A percentile compares a stretch with the other conserved stretches of the same genome.
Evolutionary conservation across 2,797 vertebrate species (phyloP).

Genomic region (Intellagama lesueurii): DNA sequence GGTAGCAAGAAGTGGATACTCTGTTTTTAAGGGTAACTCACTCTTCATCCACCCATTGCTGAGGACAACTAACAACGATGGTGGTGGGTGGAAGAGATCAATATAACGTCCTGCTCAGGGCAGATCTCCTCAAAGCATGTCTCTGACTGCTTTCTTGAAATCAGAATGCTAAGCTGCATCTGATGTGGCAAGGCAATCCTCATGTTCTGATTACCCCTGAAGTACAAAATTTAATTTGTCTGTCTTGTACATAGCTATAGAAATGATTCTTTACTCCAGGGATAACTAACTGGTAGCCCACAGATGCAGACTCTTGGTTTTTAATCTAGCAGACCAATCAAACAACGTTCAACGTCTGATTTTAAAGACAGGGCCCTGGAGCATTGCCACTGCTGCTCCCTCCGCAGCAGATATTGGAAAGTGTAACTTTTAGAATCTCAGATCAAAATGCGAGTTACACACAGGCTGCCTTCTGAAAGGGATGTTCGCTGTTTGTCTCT

Average conservation of each 20-base stretch:
- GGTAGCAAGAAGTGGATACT: neutral
- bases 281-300: neutral
- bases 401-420: no score
- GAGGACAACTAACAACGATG: neutral
- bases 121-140: neutral
- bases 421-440: no score
- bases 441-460: no score
- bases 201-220: constrained; percentile 8
- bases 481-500: no score
- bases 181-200: neutral
- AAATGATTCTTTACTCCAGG: neutral
- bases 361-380: neutral
- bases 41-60: neutral
- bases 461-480: no score
- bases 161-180: neutral
- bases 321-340: neutral
- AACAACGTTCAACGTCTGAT: neutral
- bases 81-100: neutral
- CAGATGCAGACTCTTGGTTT: neutral
- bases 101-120: neutral
- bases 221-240: constrained; percentile 10
- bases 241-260: neutral
- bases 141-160: neutral
- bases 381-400: no score
- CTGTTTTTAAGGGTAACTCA: neutral